Evolutionary conservation across 2,113 vertebrate species (phyloP).

Genomic region (Hydrolagus affinis): DNA sequence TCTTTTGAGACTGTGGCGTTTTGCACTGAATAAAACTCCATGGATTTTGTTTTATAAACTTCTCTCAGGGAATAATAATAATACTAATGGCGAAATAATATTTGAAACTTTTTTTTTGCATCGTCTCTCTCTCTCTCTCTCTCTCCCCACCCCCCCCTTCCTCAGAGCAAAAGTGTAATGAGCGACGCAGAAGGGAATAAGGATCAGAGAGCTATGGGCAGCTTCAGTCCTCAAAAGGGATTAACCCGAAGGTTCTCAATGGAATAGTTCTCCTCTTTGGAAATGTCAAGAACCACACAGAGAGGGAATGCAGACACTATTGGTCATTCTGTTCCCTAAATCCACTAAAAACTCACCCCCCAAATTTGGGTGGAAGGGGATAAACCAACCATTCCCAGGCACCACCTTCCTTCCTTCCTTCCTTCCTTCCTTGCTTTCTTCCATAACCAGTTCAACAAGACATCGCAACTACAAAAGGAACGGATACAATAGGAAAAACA

Average conservation of each 20-base stretch:
- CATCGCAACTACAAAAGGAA: neutral
- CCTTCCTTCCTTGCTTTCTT: no score
- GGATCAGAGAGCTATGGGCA: neutral
- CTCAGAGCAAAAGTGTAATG: constrained; percentile 14
- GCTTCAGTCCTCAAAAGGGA: constrained; percentile 24
- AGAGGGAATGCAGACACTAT: constrained; percentile 8
- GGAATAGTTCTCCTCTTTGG: constrained; percentile 14
- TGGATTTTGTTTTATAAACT: neutral
- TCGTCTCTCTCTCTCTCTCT: no score
- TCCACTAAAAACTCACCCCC: neutral
- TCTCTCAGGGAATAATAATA: constrained; percentile 21
- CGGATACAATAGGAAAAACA: neutral
- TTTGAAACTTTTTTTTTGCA: constrained; percentile 1
- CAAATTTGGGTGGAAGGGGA: no score
- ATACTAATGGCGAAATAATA: constrained; percentile 26
- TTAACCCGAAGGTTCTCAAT: neutral
- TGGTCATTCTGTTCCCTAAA: neutral
- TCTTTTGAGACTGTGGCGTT: neutral
- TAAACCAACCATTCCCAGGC: no score
- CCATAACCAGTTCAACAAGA: neutral
- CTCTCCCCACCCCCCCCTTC: no score
- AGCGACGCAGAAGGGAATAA: neutral
- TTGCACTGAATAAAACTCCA: constrained; percentile 11
- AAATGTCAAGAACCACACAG: constrained; percentile 1
- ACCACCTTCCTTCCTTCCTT: no score